A percentile compares a stretch with the other conserved stretches of the same genome.
Conservation (phyloP, 1,140 invertebrate species). For the Drosophila ananassae region DNA sequence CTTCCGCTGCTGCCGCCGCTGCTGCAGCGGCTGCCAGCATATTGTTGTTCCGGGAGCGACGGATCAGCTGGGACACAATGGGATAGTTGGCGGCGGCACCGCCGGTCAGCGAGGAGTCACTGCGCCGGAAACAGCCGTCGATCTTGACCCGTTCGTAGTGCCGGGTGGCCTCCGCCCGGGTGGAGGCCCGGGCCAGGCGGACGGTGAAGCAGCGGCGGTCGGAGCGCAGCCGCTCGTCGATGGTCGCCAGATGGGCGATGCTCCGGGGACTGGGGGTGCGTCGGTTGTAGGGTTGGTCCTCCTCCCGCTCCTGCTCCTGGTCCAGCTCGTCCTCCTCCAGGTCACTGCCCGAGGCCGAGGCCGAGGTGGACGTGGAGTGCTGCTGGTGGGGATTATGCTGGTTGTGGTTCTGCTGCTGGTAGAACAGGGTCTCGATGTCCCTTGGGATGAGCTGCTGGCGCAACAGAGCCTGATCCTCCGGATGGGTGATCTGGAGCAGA, state of each 20-base stretch:
- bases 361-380: constrained; percentile 59
- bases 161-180: constrained; percentile 87
- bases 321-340: constrained; percentile 66
- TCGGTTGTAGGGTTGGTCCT: constrained; percentile 16
- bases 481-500: constrained; percentile 90
- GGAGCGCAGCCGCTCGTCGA: constrained; percentile 73
- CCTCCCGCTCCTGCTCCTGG: constrained; percentile 30
- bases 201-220: constrained; percentile 84
- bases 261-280: constrained; percentile 69
- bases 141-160: constrained; percentile 87
- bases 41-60: constrained; percentile 83
- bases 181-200: constrained; percentile 86
- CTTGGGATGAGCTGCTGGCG: constrained; percentile 87
- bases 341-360: constrained; percentile 75
- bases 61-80: constrained; percentile 85
- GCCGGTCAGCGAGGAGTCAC: constrained; percentile 84
- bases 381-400: constrained; percentile 35
- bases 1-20: constrained; percentile 75
- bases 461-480: constrained; percentile 90
- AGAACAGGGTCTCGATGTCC: constrained; percentile 83
- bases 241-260: constrained; percentile 76
- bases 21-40: constrained; percentile 67
- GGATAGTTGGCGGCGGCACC: constrained; percentile 73
- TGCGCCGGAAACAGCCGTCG: constrained; percentile 85
- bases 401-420: constrained; percentile 57